Evolutionary conservation across 1,140 invertebrate genomes (phyloP), one percentile per base, ranked within the genome.

Genomic region (Zaprionus tsacasi): DNA sequence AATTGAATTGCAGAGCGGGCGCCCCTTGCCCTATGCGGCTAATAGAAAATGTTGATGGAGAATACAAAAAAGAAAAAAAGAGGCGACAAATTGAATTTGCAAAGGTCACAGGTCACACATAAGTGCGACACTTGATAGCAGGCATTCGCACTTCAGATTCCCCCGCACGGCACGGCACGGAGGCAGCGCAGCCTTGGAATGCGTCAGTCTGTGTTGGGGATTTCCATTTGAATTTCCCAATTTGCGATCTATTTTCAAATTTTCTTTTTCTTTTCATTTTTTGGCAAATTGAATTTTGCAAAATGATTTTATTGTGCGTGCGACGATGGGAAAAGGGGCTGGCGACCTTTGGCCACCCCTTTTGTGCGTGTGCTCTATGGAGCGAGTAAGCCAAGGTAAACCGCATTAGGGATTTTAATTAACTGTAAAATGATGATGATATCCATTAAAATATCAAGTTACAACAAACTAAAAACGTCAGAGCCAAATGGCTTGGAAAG

Each of bases 81-180:
- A 21, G 86, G 82, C 73, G 87, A 87, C 74, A 90, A 90, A 90
- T 90, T 91, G 68, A 90, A 91, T 90, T 91, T 90, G 79, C 77
- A 91, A 90, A 90, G 86, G 86, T 90, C 86, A 90, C 76, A 90
- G 86, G 86, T 90, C 86, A 90, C 76, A 90, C 81, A 80, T 80
- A 82, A 89, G 86, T 86, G 81, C 68, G 76, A 82, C 86, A 88
- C 83, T 88, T 72, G 83, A 82, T 70, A 61, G 52, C 81, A 90
- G 86, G 85, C 85, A 89, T 78, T 85, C 60, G 60, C 83, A 89
- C 83, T 88, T 85, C 74, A 76, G 57, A 61, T 17, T 30, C 35
- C 36, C 17, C 21, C 1, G 21, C 21, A 21, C 10, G 21, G 21
- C 21, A 21, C 10, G 8, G 21, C 45, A 15, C 10, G 15, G 15